Conservation (phyloP, 2,113 vertebrate genomes). For the Azemiops feae region DNA sequence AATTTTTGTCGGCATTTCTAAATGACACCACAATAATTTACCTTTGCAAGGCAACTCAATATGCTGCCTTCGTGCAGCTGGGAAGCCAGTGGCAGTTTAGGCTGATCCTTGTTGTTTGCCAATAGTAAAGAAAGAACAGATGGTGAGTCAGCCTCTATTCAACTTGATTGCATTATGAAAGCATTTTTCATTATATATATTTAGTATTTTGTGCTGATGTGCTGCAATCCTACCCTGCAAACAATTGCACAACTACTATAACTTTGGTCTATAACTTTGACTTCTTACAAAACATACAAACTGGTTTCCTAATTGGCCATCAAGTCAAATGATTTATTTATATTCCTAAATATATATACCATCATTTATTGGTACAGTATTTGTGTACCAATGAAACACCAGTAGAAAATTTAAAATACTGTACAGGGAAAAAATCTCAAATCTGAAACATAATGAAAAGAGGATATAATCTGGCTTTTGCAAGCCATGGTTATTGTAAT, state of each 20-base stretch:
- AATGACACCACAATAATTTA: constrained; percentile 54
- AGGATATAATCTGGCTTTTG: not conserved
- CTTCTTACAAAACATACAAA: not conserved
- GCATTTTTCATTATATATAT: not conserved
- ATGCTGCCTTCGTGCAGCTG: constrained; percentile 49
- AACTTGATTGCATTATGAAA: constrained; percentile 51
- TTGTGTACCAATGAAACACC: not conserved
- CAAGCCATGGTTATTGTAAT: not conserved
- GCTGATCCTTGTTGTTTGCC: constrained; percentile 55
- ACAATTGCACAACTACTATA: not conserved
- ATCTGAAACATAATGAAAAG: not conserved
- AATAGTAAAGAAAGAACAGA: constrained; percentile 39
- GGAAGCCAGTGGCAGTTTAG: constrained; percentile 41
- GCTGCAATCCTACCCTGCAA: not conserved
- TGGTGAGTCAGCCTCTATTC: constrained; percentile 50
- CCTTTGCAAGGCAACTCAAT: constrained; percentile 37
- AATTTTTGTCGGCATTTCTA: constrained; percentile 31
- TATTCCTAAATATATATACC: not conserved
- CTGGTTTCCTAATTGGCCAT: not conserved
- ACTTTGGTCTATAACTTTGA: not conserved
- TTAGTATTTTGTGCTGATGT: not conserved
- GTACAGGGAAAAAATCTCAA: not conserved
- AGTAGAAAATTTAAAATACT: not conserved
- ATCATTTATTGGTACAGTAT: not conserved
- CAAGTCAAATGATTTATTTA: not conserved